Base-by-base conservation (phyloP, 2,888 invertebrate species). In the Allolobophora icterica region DNA sequence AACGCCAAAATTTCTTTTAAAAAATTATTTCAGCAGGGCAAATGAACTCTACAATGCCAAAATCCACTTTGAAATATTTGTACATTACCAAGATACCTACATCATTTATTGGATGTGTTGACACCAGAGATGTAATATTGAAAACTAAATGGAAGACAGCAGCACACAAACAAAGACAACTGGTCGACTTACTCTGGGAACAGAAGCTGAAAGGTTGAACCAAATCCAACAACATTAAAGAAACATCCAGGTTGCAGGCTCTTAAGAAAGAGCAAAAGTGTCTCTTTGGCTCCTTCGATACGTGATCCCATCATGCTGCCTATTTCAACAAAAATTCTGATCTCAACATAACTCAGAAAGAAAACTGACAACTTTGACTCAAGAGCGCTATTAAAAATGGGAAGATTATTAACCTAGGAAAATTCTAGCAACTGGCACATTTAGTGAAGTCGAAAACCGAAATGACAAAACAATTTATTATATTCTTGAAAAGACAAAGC, bases 181-280 rank as follows among this genome's bases (percentile, higher is more conserved):
- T 42, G 42, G 42, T 42, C 17, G 42, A 92, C 93, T 92, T 91
- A 93, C 93, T 91, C 90, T 45, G 92, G 83, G 45, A 95, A 95
- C 21, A 95, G 93, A 15, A 92, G 92, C 35, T 93, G 58, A 91
- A 91, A 94, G 0, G 90, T 83, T 35, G 91, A 92, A 19, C 94
- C 94, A 93, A 94, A 94, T 84, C 94, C 93, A 52, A 94, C 91
- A 52, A 94, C 91, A 91, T 94, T 94, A 91, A 94, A 94, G 52
- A 92, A 92, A 90, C 94, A 94, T 42, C 92, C 93, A 0, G 92
- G 90, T n/a, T 94, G 94, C 40, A 94, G 91, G 93, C 94, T 94
- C 91, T 94, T 94, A n/a, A 94, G 91, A 91, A 94, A 93, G 34
- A 94, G 92, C 19, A 94, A 91, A 38, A 94, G 91, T 15, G 94